Evolutionary conservation across 2,113 vertebrate genomes (phyloP), one percentile per base, ranked within the genome.

Genomic region (Salvelinus fontinalis): DNA sequence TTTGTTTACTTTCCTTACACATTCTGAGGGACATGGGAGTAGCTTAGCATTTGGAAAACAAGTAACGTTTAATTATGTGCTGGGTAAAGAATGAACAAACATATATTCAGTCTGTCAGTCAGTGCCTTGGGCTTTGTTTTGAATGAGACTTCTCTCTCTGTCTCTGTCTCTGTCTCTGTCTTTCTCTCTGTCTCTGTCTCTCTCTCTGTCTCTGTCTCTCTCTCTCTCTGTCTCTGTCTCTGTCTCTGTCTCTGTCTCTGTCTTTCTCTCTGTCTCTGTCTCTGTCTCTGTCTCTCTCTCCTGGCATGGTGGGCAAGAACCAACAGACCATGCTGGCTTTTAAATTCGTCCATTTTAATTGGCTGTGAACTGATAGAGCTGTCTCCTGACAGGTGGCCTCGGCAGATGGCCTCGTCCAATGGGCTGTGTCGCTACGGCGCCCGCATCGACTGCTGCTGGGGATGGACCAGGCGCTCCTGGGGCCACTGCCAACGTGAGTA

Each of bases 401-500:
- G 96, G 75, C 97, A 97, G 77, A 93, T 96, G 76, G 90, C 93
- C 59, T 94, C 96, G 0, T 94, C 96, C 8, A 79, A 90, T 29
- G 97, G 98, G 78, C 89, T 99, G 54, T 99, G 98, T 81, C 96
- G 94, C 0, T 99, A 97, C 27, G 98, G 96, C 4, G 91, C 91
- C 81, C 93, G 96, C 76, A 91, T 97, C 68, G 97, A 97, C 92
- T 99, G 98, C 95, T 99, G 98, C 94, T 99, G 97, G 98, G 98
- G 97, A 80, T 99, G 97, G 97, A 94, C 93, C 0, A 94, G 95
- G 0, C 91, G 91, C 74, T 91, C 97, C 77, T 97, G 97, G 97
- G 96, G 96, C 81, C 97, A 96, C 6, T 99, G 98, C 91, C 97
- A 97, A 84, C 97, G 98, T 99, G 95, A 99, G 98, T 99, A 92